These are phyloP conservation scores for Bombus consobrinus DNA, from an alignment of 1,140 invertebrate genomes.

Conservation along the genomic window DNA sequence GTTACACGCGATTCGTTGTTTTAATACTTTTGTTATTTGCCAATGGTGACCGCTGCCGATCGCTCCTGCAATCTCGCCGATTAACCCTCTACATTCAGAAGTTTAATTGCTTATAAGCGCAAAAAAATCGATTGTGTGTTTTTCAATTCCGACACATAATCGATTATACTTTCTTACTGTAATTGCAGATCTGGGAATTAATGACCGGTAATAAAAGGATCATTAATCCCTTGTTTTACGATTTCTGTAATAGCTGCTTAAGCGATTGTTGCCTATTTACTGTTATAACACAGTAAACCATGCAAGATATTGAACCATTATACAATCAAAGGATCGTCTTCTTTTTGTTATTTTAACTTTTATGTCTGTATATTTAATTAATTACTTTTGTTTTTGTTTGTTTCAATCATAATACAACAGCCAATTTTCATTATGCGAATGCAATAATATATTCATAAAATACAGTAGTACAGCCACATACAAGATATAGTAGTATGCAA, in stretches of 20 bases:
- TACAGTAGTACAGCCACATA: too few relatives aligned
- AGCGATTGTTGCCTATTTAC: neutral
- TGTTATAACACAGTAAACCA: too few relatives aligned
- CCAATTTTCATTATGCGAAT: too few relatives aligned
- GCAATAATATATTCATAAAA: too few relatives aligned
- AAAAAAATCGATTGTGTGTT: neutral
- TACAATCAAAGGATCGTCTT: neutral
- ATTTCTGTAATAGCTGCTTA: neutral
- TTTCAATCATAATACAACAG: too few relatives aligned
- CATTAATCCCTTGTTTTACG: neutral
- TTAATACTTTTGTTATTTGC: constrained; percentile 26
- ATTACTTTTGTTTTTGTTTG: too few relatives aligned
- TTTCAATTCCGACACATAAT: neutral
- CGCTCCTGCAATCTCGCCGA: neutral
- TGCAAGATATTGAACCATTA: neutral
- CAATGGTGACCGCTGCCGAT: constrained; percentile 12
- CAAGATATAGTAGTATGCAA: too few relatives aligned
- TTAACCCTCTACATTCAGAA: neutral
- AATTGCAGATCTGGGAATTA: neutral
- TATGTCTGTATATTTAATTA: too few relatives aligned
- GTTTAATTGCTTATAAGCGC: neutral
- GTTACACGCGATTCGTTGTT: constrained; percentile 35
- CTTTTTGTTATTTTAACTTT: too few relatives aligned
- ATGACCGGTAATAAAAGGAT: neutral
- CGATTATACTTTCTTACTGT: neutral